These are phyloP conservation scores for Champsocephalus esox DNA, from an alignment of 2,797 vertebrate genomes.

Conservation along the genomic window DNA sequence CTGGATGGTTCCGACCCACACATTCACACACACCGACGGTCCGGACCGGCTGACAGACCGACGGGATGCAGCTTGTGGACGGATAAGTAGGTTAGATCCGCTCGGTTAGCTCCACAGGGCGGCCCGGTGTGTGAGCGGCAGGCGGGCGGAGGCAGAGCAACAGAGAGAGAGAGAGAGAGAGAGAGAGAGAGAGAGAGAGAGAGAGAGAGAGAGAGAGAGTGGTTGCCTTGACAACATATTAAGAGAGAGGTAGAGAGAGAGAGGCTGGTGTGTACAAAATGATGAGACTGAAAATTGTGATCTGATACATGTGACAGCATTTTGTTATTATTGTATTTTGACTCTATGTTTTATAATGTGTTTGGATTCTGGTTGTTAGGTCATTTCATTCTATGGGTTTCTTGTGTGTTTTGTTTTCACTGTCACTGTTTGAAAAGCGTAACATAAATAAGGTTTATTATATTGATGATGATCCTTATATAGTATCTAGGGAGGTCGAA, in stretches of 20 bases:
- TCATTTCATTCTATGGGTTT: too few relatives aligned
- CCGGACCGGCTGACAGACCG: conserved; percentile 26
- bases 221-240: conserved; percentile 84
- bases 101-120: conserved; percentile 53
- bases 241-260: neutral
- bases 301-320: too few relatives aligned
- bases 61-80: conserved; percentile 31
- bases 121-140: conserved; percentile 61
- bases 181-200: conserved; percentile 7
- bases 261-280: too few relatives aligned
- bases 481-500: too few relatives aligned
- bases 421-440: too few relatives aligned
- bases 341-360: too few relatives aligned
- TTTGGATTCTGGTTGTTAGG: too few relatives aligned
- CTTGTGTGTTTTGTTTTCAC: too few relatives aligned
- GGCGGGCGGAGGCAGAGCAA: conserved; percentile 41
- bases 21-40: conserved; percentile 25
- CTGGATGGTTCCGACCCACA: conserved; percentile 28
- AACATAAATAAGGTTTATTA: too few relatives aligned
- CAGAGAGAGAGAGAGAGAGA: neutral
- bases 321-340: too few relatives aligned
- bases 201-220: conserved; percentile 20
- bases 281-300: too few relatives aligned
- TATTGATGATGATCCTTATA: too few relatives aligned
- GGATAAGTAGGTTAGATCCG: conserved; percentile 50